Conservation (phyloP, 1,140 invertebrate genomes). For the Eurosta solidaginis region DNA sequence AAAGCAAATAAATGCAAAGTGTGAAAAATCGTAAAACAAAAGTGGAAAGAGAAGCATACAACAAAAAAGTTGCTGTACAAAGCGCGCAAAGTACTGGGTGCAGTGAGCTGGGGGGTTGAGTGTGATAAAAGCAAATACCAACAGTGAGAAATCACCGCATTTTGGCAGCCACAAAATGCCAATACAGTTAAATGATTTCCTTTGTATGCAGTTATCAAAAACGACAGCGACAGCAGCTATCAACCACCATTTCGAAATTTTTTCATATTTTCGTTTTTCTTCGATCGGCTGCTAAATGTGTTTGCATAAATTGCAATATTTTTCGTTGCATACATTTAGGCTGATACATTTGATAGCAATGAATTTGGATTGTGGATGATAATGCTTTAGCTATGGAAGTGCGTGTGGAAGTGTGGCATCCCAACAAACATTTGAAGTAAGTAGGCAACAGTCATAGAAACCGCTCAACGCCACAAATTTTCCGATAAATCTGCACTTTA, state of each 20-base stretch:
- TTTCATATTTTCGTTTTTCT: background rate
- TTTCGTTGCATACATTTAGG: constrained; percentile 16
- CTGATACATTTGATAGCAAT: background rate
- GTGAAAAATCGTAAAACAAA: background rate
- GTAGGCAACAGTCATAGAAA: too few species aligned
- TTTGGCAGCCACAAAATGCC: background rate
- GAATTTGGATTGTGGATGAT: background rate
- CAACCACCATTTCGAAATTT: background rate
- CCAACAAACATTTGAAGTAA: too few species aligned
- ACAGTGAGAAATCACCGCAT: constrained; percentile 7
- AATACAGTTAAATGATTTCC: background rate
- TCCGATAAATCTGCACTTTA: too few species aligned
- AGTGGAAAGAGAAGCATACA: background rate
- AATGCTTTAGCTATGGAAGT: background rate
- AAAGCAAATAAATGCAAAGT: constrained; percentile 21
- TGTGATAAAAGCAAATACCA: constrained; percentile 5
- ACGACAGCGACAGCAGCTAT: too few species aligned
- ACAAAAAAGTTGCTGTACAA: background rate
- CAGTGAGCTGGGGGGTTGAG: background rate
- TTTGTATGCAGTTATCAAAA: too few species aligned
- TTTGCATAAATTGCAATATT: constrained; percentile 22
- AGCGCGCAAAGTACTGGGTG: background rate
- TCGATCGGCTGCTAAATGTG: background rate
- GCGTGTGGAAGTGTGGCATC: background rate
- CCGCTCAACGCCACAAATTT: too few species aligned